Base-by-base conservation (phyloP, 2,888 invertebrate genomes). In the Dicyrtomina minuta region DNA sequence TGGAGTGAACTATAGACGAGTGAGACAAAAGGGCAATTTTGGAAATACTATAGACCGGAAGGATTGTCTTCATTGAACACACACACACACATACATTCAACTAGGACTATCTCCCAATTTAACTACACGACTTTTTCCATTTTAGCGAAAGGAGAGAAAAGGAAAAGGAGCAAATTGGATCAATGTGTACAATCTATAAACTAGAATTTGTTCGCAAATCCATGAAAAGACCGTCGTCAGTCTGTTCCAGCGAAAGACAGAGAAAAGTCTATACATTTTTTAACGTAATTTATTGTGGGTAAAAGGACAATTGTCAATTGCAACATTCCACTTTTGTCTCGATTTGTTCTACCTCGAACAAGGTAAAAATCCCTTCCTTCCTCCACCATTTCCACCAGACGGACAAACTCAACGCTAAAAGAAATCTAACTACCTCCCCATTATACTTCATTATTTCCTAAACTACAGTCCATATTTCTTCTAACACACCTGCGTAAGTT, bases 221-320 rank as follows among this genome's bases (percentile, higher is more conserved):
- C 41, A 58, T 58, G 58, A 58, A 41, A 17, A 56, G 56, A 56
- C 56, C 27, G 39, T 56, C 56, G 56, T 56, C 56, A 56, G 58
- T 58, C 39, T 58, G 58, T 33, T 41, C 20, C 5, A 39, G 39
- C 17, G 41, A 17, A 20, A 10, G 20, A 51, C 51, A 33, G 8
- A 33, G 33, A 8, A 33, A 33, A 33, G 33, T 33, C 33, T 33
- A 51, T 51, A 51, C 10, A 51, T 51, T 51, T 51, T 51, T 10
- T 20, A 51, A 20, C n/a, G 3, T 46, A 51, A 51, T 51, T 51
- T 51, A 51, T 33, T 33, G 33, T 51, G 51, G 51, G 10, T 51
- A 20, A 51, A 51, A 51, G 17, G 17, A 51, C 17, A 51, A 22
- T 22, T 22, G 51, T 10, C 20, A 10, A 17, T 51, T 17, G 51